phyloP scores from a whole-genome alignment of 1,140 invertebrate genomes.

The Bacillus rossius region DNA sequence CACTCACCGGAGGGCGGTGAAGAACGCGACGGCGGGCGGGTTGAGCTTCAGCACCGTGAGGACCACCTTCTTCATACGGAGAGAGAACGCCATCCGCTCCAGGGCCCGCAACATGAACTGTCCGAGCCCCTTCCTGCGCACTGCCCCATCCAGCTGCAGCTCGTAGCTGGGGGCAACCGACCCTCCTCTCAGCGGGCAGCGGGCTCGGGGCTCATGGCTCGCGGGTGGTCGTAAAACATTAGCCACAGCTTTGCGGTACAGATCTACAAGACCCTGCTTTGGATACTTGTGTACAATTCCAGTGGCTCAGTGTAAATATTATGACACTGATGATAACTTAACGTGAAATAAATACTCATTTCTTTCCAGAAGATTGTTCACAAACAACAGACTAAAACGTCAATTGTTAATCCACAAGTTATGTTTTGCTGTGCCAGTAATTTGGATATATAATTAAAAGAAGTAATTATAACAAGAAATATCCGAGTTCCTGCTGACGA shows the following conservation, averaged over 20 bases:
- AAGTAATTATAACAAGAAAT: too few relatives aligned
- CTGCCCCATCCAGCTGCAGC: slow-evolving; percentile 63
- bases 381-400: too few relatives aligned
- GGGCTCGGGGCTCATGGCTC: too few relatives aligned
- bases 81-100: slow-evolving; percentile 66
- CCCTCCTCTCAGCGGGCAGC: slow-evolving; percentile 22
- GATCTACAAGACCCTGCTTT: slow-evolving; percentile 8
- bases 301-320: too few relatives aligned
- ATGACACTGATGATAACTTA: too few relatives aligned
- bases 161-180: slow-evolving; percentile 58
- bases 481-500: too few relatives aligned
- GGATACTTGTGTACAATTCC: too few relatives aligned
- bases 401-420: too few relatives aligned
- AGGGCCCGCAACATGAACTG: slow-evolving; percentile 73
- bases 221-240: slow-evolving; percentile 10
- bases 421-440: too few relatives aligned
- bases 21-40: slow-evolving; percentile 59
- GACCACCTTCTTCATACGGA: slow-evolving; percentile 70
- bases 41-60: slow-evolving; percentile 79
- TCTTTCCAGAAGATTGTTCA: too few relatives aligned
- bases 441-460: too few relatives aligned
- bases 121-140: slow-evolving; percentile 67
- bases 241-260: slow-evolving; percentile 6
- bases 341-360: too few relatives aligned
- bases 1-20: slow-evolving; percentile 40